Percentiles rank a stretch among this genome's conserved stretches.
These are phyloP conservation scores for Cetoscarus ocellatus DNA, from an alignment of 2,797 vertebrate genomes.

Conservation along the genomic window DNA sequence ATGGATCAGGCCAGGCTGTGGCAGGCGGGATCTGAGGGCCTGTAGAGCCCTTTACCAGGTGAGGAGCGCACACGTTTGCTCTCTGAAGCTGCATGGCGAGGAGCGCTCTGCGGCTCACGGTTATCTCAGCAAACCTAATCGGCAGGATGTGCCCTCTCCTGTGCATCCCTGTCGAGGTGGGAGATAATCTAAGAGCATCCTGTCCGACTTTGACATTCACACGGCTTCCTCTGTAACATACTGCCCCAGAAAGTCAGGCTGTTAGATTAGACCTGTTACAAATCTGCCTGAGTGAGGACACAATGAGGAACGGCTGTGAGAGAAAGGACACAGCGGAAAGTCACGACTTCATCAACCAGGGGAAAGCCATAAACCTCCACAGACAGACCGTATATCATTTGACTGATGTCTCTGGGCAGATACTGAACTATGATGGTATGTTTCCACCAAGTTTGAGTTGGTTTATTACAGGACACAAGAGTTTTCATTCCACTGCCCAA, in stretches of 20 bases:
- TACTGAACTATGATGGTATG: too few relatives aligned
- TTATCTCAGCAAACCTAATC: constrained; percentile 60
- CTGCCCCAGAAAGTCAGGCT: constrained; percentile 23
- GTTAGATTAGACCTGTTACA: constrained; percentile 39
- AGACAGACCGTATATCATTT: not conserved
- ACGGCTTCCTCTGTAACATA: constrained; percentile 26
- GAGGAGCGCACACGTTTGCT: constrained; percentile 36
- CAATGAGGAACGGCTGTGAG: constrained; percentile 33
- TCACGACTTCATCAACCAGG: not conserved
- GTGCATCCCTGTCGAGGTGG: constrained; percentile 45
- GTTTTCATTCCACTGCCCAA: too few relatives aligned
- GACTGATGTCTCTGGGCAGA: not conserved
- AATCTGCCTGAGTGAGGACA: constrained; percentile 47
- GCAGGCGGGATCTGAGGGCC: constrained; percentile 47
- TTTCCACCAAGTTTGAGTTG: too few relatives aligned
- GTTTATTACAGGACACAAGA: too few relatives aligned
- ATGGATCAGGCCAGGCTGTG: constrained; percentile 44
- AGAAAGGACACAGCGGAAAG: not conserved
- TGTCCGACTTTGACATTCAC: constrained; percentile 39
- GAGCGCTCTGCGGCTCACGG: constrained; percentile 35
- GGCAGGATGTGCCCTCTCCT: constrained; percentile 29
- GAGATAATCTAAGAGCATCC: constrained; percentile 58
- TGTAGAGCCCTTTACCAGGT: constrained; percentile 60
- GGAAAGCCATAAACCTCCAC: not conserved
- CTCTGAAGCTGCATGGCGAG: constrained; percentile 48